Evolutionary conservation across 2,888 invertebrate genomes (phyloP), one percentile per base, ranked within the genome.

Genomic region (Caenorhabditis uteleia): DNA sequence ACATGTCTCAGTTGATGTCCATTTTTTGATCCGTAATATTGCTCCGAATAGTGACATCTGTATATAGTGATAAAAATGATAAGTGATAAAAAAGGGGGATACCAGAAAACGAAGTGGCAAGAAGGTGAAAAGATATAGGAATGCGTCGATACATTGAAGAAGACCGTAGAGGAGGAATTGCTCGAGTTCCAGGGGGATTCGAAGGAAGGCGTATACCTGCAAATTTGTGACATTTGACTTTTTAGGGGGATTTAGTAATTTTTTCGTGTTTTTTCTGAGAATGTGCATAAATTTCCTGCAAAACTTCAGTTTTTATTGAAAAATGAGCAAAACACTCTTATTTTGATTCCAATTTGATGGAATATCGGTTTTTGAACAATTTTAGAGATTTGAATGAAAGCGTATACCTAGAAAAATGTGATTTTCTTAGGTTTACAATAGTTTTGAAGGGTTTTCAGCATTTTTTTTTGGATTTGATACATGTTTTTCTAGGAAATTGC

Each of bases 61-160:
- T 23, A 26, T n/a, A n/a, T 33, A 31, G 29, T 29, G 14, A n/a
- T 20, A n/a, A 38, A 57, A 26, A 27, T 29, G 18, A 7, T 50
- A 4, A 59, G 6, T 14, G 48, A 29, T 25, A 51, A 84, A 64
- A 90, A 90, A 89, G 16, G 10, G 6, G 4, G 3, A 14, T 43
- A 46, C 88, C 31, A 91, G 82, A 84, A 95, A 93, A 74, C 98
- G 88, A 65, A 98, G 86, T 14, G 98, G 98, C 76, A 98, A 87
- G 87, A 97, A 95, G 51, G 98, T 97, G 85, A 95, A 95, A 53
- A 97, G 90, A 87, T 93, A 97, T 50, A 97, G 87, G 85, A 99
- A 93, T 20, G 95, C 95, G 86, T 99, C 98, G 26, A 92, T 90
- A 86, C 97, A 97, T 85, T 89, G 86, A 85, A 94, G 90, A 81